These are phyloP conservation scores for Rhynchopsitta pachyrhyncha DNA, from an alignment of 2,113 vertebrate species.

Conservation along the genomic window DNA sequence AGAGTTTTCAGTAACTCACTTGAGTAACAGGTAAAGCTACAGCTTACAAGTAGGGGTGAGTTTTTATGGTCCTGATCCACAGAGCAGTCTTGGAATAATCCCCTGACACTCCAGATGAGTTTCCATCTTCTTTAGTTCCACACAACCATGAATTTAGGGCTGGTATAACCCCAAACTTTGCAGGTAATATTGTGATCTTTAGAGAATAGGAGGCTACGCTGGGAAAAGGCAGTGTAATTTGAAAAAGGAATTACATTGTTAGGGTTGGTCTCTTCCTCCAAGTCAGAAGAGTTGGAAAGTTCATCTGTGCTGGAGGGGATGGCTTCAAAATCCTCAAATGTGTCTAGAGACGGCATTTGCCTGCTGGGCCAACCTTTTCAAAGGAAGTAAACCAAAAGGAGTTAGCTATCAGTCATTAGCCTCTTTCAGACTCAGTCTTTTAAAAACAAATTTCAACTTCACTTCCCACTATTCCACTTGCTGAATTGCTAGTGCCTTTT, in stretches of 20 bases:
- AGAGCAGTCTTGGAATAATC: neutral
- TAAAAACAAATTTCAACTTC: neutral
- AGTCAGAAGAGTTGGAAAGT: constrained; percentile 87
- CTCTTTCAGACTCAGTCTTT: neutral
- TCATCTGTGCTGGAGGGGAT: constrained; percentile 90
- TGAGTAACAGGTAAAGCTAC: neutral
- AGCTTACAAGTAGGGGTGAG: neutral
- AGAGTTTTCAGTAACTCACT: neutral
- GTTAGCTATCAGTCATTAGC: neutral
- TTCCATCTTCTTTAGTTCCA: neutral
- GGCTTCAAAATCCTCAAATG: constrained; percentile 84
- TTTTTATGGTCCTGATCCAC: neutral
- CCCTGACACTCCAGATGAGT: neutral
- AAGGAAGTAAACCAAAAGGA: neutral
- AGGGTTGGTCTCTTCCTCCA: constrained; percentile 82
- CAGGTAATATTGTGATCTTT: neutral
- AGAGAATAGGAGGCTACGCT: neutral
- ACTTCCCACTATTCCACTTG: neutral
- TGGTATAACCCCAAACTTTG: neutral
- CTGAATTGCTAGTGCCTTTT: neutral
- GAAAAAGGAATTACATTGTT: constrained; percentile 77
- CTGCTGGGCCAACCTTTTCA: constrained; percentile 82
- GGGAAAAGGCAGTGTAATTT: neutral
- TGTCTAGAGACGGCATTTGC: constrained; percentile 82
- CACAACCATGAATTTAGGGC: neutral